These are phyloP conservation scores for Octodonta nipae DNA, from an alignment of 2,888 invertebrate genomes.

Conservation along the genomic window DNA sequence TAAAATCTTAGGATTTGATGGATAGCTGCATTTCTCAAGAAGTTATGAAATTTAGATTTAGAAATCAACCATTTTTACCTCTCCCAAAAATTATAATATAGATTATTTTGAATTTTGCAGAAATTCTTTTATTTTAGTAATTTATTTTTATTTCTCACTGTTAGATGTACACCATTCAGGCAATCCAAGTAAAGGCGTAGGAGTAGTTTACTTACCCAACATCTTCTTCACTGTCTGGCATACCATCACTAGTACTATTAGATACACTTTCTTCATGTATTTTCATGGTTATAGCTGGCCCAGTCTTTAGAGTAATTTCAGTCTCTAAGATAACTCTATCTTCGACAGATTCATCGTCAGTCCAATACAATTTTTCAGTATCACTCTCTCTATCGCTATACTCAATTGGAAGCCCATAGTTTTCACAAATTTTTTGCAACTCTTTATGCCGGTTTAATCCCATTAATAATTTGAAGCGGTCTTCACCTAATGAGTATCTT, in stretches of 20 bases:
- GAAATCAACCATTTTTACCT: too few relatives aligned
- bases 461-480: constrained; percentile 44
- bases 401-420: constrained; percentile 37
- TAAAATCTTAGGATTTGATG: too few relatives aligned
- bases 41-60: too few relatives aligned
- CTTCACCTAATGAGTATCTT: constrained; percentile 44
- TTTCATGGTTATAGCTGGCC: constrained; percentile 71
- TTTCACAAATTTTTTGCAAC: constrained; percentile 47
- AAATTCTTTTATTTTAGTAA: too few relatives aligned
- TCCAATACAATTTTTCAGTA: constrained; percentile 8
- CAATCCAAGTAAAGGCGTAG: too few relatives aligned
- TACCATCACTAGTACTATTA: constrained; percentile 22
- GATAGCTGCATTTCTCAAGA: too few relatives aligned
- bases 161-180: too few relatives aligned
- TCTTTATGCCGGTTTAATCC: constrained; percentile 34
- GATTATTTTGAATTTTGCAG: too few relatives aligned
- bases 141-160: too few relatives aligned
- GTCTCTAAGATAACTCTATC: constrained; percentile 68
- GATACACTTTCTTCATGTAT: constrained; percentile 53
- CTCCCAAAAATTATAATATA: too few relatives aligned
- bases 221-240: constrained; percentile 26
- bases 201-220: neutral
- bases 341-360: constrained; percentile 24
- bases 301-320: constrained; percentile 67
- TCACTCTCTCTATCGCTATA: constrained; percentile 13